These are phyloP conservation scores for Augochlorella aurata DNA, from an alignment of 2,888 invertebrate genomes.

Conservation along the genomic window DNA sequence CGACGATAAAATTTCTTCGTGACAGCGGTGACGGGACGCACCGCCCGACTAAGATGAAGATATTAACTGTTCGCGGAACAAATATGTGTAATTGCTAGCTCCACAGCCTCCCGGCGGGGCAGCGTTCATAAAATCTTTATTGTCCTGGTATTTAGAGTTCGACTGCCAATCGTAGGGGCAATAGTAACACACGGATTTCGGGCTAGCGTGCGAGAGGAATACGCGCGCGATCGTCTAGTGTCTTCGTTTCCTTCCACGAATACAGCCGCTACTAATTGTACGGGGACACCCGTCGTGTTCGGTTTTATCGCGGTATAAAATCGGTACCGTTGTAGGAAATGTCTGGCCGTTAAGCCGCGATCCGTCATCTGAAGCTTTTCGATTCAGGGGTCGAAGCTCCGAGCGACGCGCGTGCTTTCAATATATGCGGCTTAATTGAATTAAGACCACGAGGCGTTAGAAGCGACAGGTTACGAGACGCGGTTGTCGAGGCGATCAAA, in stretches of 20 bases:
- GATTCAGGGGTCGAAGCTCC: not conserved
- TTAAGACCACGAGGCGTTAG: constrained; percentile 49
- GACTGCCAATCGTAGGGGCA: constrained; percentile 48
- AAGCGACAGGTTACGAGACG: constrained; percentile 39
- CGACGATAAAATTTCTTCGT: constrained; percentile 15
- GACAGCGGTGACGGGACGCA: constrained; percentile 46
- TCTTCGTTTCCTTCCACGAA: constrained; percentile 32
- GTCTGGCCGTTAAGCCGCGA: not conserved
- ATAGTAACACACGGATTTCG: constrained; percentile 59
- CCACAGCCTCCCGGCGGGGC: constrained; percentile 19
- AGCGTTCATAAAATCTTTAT: constrained; percentile 77
- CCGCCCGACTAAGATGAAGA: constrained; percentile 71
- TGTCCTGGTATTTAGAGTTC: constrained; percentile 65
- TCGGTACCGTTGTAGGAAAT: constrained; percentile 12
- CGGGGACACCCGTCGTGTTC: constrained; percentile 33
- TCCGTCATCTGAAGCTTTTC: not conserved
- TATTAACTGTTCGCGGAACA: constrained; percentile 72
- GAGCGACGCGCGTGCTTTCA: constrained; percentile 20
- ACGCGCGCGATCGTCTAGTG: constrained; percentile 13
- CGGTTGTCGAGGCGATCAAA: constrained; percentile 32
- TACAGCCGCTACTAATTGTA: constrained; percentile 43
- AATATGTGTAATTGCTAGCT: constrained; percentile 77
- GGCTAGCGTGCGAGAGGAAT: constrained; percentile 26
- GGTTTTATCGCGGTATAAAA: constrained; percentile 42
- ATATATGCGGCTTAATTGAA: constrained; percentile 59